phyloP scores from a whole-genome alignment of 1,140 invertebrate species.

The Eumeta japonica region DNA sequence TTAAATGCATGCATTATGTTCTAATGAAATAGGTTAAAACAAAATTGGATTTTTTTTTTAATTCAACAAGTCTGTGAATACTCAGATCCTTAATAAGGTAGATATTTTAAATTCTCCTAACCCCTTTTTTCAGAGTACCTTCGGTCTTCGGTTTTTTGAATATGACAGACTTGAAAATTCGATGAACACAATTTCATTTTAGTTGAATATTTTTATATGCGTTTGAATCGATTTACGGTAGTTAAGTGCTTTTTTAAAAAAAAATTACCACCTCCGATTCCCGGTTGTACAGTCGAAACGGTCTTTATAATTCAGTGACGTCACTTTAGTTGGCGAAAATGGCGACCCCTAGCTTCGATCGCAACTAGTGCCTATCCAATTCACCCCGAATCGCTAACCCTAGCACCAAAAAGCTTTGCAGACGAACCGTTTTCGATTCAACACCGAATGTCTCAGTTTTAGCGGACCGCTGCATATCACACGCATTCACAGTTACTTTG shows the following conservation, averaged over 20 bases:
- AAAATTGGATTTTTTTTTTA: too few relatives aligned
- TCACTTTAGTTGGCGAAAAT: slow-evolving; percentile 52
- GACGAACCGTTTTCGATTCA: neutral
- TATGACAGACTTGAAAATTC: neutral
- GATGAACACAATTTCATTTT: slow-evolving; percentile 1
- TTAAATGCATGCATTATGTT: neutral
- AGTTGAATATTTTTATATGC: too few relatives aligned
- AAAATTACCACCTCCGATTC: neutral
- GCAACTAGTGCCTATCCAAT: slow-evolving; percentile 29
- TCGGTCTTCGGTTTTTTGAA: neutral
- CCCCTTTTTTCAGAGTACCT: neutral
- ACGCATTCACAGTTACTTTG: neutral
- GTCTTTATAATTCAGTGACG: slow-evolving; percentile 26
- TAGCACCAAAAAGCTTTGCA: slow-evolving; percentile 24
- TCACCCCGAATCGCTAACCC: slow-evolving; percentile 21
- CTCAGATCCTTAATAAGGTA: too few relatives aligned
- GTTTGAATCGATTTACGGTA: too few relatives aligned
- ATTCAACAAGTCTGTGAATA: too few relatives aligned
- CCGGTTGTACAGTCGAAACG: slow-evolving; percentile 44
- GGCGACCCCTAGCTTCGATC: slow-evolving; percentile 44
- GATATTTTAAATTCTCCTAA: neutral
- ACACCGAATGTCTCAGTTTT: neutral
- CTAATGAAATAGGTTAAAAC: neutral
- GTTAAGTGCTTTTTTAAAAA: too few relatives aligned
- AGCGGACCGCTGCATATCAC: neutral